Conservation (phyloP, 2,888 invertebrate genomes). For the Drosophila quinaria region DNA sequence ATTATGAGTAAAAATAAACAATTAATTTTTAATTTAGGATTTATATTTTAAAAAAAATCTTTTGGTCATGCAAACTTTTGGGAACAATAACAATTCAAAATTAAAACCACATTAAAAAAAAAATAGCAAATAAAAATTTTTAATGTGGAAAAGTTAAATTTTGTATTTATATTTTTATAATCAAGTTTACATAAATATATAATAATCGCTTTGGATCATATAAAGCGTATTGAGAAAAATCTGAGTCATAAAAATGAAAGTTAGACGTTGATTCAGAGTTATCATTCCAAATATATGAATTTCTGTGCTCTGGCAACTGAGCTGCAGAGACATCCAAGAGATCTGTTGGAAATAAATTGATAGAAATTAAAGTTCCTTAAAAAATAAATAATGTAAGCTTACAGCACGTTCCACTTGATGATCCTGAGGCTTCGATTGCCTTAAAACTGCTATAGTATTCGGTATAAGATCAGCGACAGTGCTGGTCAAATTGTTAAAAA, state of each 20-base stretch:
- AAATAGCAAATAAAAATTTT: too few species aligned
- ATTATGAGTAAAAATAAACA: too few species aligned
- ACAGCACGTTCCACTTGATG: conserved; percentile 7
- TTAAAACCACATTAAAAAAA: too few species aligned
- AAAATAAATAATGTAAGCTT: background rate
- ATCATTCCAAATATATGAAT: conserved; percentile 14
- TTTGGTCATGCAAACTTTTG: too few species aligned
- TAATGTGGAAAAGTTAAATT: too few species aligned
- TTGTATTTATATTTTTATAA: too few species aligned
- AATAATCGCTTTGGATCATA: conserved; percentile 19
- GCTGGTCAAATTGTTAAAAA: conserved; percentile 5
- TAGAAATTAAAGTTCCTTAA: too few species aligned
- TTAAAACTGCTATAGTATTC: background rate
- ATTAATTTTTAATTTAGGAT: too few species aligned
- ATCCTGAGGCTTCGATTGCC: conserved; percentile 5
- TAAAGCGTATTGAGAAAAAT: conserved; percentile 9
- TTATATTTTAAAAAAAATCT: too few species aligned
- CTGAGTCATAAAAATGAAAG: conserved; percentile 5
- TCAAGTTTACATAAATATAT: conserved; percentile 3
- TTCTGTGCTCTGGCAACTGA: conserved; percentile 15
- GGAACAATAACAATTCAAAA: too few species aligned
- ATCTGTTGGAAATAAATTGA: background rate
- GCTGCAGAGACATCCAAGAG: conserved; percentile 16
- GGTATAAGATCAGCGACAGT: conserved; percentile 12
- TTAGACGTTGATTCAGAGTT: conserved; percentile 4